Conservation (phyloP, 2,888 invertebrate genomes). For the Drosophila picticornis region DNA sequence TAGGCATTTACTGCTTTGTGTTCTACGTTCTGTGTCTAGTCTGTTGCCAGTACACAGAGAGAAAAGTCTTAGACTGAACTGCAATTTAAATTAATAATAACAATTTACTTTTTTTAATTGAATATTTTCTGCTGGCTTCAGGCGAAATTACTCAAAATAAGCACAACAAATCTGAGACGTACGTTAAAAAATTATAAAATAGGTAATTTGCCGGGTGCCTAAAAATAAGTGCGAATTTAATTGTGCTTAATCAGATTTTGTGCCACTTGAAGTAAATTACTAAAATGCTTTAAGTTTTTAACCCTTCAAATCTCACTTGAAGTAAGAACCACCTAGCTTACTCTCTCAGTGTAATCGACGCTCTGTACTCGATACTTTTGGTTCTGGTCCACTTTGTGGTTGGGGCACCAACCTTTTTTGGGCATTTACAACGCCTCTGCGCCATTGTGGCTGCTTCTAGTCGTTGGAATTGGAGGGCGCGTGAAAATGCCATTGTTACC, state of each 20-base stretch:
- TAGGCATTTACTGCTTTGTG: slow-evolving; percentile 30
- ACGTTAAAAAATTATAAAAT: not conserved
- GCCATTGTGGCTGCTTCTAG: slow-evolving; percentile 57
- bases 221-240: not conserved
- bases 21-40: slow-evolving; percentile 13
- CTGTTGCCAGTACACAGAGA: not conserved
- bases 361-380: not conserved
- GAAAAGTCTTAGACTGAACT: not conserved
- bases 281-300: not conserved
- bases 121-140: not conserved
- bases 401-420: slow-evolving; percentile 69
- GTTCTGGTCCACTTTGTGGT: slow-evolving; percentile 50
- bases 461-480: slow-evolving; percentile 60
- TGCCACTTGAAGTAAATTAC: not conserved
- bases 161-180: not conserved
- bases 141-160: not conserved
- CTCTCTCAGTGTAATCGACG: slow-evolving; percentile 31
- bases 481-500: slow-evolving; percentile 74
- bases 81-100: not conserved
- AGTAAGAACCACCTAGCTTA: not conserved
- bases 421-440: slow-evolving; percentile 78
- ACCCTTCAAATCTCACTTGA: not conserved
- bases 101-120: not conserved
- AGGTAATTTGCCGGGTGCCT: not conserved
- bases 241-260: not conserved